Evolutionary conservation across 2,888 invertebrate genomes (phyloP).

Genomic region (Limnephilus rhombicus): DNA sequence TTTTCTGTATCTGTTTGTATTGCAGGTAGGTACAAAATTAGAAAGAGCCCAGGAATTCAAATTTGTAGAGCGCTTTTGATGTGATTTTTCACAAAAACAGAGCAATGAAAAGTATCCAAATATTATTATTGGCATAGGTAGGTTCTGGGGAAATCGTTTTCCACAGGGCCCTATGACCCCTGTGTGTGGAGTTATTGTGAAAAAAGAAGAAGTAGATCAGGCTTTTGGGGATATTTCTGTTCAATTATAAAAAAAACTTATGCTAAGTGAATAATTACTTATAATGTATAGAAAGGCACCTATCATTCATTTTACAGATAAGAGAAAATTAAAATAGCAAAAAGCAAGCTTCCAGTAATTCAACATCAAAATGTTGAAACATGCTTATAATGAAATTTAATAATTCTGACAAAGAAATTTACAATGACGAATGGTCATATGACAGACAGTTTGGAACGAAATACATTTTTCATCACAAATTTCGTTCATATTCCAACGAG

Average conservation of each 20-base stretch:
- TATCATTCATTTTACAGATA: neutral
- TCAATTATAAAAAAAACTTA: neutral
- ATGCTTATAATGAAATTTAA: neutral
- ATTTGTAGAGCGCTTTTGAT: no score
- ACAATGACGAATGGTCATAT: neutral
- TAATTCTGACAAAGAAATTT: slow-evolving; percentile 8
- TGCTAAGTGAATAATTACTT: neutral
- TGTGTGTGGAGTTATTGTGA: no score
- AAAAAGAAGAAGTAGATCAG: no score
- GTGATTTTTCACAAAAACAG: no score
- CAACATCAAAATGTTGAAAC: neutral
- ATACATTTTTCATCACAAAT: neutral
- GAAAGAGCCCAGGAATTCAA: no score
- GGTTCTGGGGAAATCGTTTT: no score
- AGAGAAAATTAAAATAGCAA: neutral
- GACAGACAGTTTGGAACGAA: slow-evolving; percentile 2
- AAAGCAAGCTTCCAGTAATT: neutral
- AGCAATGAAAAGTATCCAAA: no score
- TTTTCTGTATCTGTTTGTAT: no score
- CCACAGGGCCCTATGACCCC: no score
- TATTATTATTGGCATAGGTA: no score
- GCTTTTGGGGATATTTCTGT: no score
- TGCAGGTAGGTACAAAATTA: no score
- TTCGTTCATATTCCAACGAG: slow-evolving; percentile 5
- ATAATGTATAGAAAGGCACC: neutral